These are phyloP conservation scores for Trachemys scripta DNA, from an alignment of 2,113 vertebrate species.

Conservation along the genomic window DNA sequence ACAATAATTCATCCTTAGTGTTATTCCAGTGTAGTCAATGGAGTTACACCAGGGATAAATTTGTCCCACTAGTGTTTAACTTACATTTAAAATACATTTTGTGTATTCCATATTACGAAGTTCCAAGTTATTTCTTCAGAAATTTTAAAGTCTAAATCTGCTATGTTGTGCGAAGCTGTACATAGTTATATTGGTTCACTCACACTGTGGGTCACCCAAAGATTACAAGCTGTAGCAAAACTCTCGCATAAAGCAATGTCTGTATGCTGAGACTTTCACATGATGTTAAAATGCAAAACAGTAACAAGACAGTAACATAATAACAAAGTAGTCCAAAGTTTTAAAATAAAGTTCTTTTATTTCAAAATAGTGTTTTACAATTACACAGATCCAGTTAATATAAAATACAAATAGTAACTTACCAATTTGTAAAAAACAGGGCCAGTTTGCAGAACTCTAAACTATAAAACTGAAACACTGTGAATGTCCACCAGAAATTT, in stretches of 20 bases:
- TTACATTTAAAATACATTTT: not conserved
- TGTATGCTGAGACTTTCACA: not conserved
- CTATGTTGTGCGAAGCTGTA: not conserved
- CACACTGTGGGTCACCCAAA: not conserved
- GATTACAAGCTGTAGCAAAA: not conserved
- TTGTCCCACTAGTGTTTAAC: not conserved
- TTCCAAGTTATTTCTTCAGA: not conserved
- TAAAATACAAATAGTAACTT: conserved; percentile 71
- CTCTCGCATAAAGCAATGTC: not conserved
- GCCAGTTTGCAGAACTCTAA: conserved; percentile 38
- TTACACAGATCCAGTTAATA: conserved; percentile 77
- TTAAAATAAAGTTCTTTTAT: conserved; percentile 80
- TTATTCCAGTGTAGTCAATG: not conserved
- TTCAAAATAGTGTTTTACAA: conserved; percentile 80
- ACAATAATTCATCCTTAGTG: not conserved
- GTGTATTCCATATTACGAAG: not conserved
- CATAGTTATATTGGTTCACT: rapidly evolving
- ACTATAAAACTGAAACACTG: conserved; percentile 61
- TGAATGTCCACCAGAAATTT: conserved; percentile 55
- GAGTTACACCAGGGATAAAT: conserved; percentile 1
- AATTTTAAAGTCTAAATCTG: not conserved
- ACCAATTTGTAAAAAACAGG: conserved; percentile 58
- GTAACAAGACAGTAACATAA: conserved; percentile 16
- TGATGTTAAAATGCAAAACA: conserved; percentile 3
- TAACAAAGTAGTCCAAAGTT: conserved; percentile 23